Base-by-base conservation (phyloP, 2,113 vertebrate species). In the Grantiella picta region DNA sequence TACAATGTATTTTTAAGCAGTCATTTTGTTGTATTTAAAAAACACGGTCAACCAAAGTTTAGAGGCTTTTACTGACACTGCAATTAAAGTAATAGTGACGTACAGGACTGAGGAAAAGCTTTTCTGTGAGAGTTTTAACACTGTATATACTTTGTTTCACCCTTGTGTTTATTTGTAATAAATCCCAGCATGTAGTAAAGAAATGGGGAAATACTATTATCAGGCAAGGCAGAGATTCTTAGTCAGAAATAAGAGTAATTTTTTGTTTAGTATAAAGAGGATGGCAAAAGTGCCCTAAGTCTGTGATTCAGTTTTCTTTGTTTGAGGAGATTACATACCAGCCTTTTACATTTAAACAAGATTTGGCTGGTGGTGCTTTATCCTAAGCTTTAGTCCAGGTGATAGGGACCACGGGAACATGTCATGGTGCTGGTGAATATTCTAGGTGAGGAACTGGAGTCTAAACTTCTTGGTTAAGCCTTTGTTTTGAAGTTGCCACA, bases 401-500 rank as follows among this genome's bases (percentile, higher is more conserved):
- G 45, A 8, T 38, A 10, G 33, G 35, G 35, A 42, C 28, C 25
- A 6, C 0, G 1, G 49, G n/a, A 25, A 23, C 16, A 4, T 0
- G 2, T 44, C 13, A 3, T 15, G 24, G 35, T 60, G 7, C 65
- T 56, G 23, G 0, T 10, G 18, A 35, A 33, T 38, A 10, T 38
- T 89, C 38, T 16, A 11, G 11, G 12, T 76, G 36, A 90, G 66
- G 57, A 88, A 42, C 0, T 53, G 23, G 59, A 68, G 59, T 38
- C 47, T 35, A 27, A 80, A 85, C 31, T 25, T 91, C 27, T 56
- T 20, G 27, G 19, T 47, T 56, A 66, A 79, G 9, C 47, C 27
- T 95, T 53, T 78, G 25, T 57, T 89, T 94, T 75, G 69, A 35
- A 63, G 50, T 38, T 88, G 70, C 21, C 59, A 19, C 53, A 57